Evolutionary conservation across 2,113 vertebrate genomes (phyloP), one percentile per base, ranked within the genome.

Genomic region (Petromus typicus): DNA sequence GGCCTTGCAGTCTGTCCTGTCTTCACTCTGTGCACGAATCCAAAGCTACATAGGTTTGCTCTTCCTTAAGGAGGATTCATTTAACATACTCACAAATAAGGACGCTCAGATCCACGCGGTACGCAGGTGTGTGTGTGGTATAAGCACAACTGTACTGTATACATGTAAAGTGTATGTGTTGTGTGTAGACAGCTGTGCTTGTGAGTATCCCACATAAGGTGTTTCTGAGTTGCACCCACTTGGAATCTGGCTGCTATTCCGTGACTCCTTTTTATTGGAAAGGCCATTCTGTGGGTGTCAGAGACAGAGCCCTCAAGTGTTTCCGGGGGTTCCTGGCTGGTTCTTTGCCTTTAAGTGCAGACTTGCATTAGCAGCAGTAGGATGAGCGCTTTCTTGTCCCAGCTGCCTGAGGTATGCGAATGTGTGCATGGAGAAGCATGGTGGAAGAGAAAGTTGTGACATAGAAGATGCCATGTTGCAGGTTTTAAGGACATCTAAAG

Each of bases 41-140:
- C 12, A 0, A 78, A 83, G 34, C 59, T 56, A 45, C 78, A 37
- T 92, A 23, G 25, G 30, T 54, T 86, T 48, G n/a, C 27, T 90
- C 25, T 57, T 81, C 20, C 45, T 91, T 85, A 64, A 79, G 56
- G 34, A 85, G 43, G n/a, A 12, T 64, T 96, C 80, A 48, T 76
- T 82, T 81, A 63, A 34, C 20, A 57, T 51, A 86, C n/a, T 90
- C 71, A 43, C 0, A 91, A 51, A 30, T 82, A 57, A 69, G n/a
- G 73, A 48, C 51, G 67, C 30, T 76, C 17, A 71, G 27, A 43
- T 30, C 3, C 25, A 1, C 45, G 6, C 51, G 13, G 27, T 27
- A 9, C 48, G 30, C 5, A 14, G 25, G 32, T 86, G 0, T 51
- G 4, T 67, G 12, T 25, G 27, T 9, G 16, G 3, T 32, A 4